Evolutionary conservation across 2,888 invertebrate species (phyloP).

Genomic region (Drosophila suboccidentalis): DNA sequence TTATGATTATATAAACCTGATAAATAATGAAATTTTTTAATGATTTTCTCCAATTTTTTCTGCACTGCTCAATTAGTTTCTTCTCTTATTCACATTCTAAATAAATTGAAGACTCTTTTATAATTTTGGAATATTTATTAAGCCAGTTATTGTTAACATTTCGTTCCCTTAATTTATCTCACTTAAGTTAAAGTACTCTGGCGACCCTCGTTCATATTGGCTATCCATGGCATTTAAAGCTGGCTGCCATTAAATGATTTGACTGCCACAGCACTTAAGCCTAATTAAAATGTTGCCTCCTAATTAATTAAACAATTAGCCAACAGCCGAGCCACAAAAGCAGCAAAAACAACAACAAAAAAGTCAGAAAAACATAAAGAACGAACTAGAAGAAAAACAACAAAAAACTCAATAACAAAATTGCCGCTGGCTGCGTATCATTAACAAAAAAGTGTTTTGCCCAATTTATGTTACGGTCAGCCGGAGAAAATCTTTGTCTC

Average conservation of each 20-base stretch:
- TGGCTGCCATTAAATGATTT: slow-evolving; percentile 68
- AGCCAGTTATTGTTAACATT: no score
- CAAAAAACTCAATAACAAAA: slow-evolving; percentile 31
- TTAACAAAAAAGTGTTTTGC: slow-evolving; percentile 65
- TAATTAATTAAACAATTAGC: slow-evolving; percentile 78
- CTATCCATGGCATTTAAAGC: slow-evolving; percentile 61
- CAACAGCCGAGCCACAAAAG: slow-evolving; percentile 15
- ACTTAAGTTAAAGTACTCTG: slow-evolving; percentile 6
- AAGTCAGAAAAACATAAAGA: slow-evolving; percentile 4
- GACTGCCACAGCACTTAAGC: slow-evolving; percentile 70
- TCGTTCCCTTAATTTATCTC: no score
- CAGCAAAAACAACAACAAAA: slow-evolving; percentile 11
- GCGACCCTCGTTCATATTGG: slow-evolving; percentile 41
- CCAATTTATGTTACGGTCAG: slow-evolving; percentile 65
- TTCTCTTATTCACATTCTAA: no score
- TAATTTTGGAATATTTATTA: no score
- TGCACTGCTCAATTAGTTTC: no score
- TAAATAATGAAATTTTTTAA: no score
- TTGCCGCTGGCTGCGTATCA: slow-evolving; percentile 47
- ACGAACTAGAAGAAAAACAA: slow-evolving; percentile 22
- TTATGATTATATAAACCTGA: no score
- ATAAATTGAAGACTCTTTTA: no score
- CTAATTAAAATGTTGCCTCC: slow-evolving; percentile 75
- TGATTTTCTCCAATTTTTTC: no score
- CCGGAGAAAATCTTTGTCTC: slow-evolving; percentile 16